Conservation (phyloP, 2,888 invertebrate species). For the Therioaphis trifolii region DNA sequence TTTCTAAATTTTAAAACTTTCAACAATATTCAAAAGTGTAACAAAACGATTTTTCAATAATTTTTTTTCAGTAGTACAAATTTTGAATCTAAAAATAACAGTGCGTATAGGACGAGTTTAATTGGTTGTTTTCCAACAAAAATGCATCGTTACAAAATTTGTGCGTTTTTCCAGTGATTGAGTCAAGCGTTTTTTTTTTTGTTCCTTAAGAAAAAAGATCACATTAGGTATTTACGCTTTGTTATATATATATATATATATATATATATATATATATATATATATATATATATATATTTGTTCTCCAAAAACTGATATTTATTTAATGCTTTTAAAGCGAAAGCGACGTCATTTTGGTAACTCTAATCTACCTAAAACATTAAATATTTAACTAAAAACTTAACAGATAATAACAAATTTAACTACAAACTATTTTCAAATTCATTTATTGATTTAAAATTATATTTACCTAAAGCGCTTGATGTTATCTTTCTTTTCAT, state of each 20-base stretch:
- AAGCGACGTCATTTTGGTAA: conserved; percentile 63
- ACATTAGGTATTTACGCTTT: conserved; percentile 47
- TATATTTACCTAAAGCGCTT: conserved; percentile 53
- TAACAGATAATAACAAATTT: conserved; percentile 59
- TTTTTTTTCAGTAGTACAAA: conserved; percentile 57
- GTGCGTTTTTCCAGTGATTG: conserved; percentile 60
- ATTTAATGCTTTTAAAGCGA: conserved; percentile 56
- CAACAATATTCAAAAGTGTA: conserved; percentile 62
- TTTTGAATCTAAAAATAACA: conserved; percentile 62
- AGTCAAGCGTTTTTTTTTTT: conserved; percentile 54
- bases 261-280: not conserved
- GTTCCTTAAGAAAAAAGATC: conserved; percentile 52
- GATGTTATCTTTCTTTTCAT: conserved; percentile 49
- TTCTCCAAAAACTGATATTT: conserved; percentile 48
- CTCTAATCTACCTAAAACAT: conserved; percentile 41
- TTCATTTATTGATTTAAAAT: conserved; percentile 28
- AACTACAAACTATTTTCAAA: conserved; percentile 33
- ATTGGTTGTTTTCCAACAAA: conserved; percentile 58
- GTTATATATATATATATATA: not conserved
- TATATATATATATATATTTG: not conserved
- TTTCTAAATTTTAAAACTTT: conserved; percentile 62
- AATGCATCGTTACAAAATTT: conserved; percentile 62
- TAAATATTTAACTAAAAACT: conserved; percentile 44
- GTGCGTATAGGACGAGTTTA: conserved; percentile 61
- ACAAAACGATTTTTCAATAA: conserved; percentile 55